A percentile compares a stretch with the other conserved stretches of the same genome.
phyloP scores from a whole-genome alignment of 35 echinoderm and acorn worm genomes.

The Acanthaster planci region DNA sequence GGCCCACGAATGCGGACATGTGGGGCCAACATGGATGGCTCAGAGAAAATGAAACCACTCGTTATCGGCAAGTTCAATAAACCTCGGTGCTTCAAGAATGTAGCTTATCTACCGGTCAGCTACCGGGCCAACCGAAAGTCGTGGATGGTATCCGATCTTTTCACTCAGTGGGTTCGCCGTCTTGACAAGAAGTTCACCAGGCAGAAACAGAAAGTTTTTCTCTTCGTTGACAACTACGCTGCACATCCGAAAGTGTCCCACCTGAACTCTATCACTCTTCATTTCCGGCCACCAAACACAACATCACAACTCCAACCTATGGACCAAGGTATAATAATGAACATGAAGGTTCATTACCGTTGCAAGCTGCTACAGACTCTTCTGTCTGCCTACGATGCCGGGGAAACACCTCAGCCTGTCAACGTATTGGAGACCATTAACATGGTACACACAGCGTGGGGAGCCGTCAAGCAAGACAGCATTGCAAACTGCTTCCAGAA shows the following conservation, averaged over 20 bases:
- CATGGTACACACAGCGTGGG: slow-evolving; percentile 6
- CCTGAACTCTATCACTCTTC: slow-evolving; percentile 12
- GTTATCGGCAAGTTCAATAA: slow-evolving; percentile 34
- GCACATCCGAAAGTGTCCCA: slow-evolving; percentile 19
- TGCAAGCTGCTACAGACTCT: no score
- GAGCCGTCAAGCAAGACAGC: background rate
- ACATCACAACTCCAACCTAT: slow-evolving; percentile 35
- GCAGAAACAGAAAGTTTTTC: slow-evolving; percentile 3
- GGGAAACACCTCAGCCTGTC: background rate
- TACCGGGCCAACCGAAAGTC: slow-evolving; percentile 32
- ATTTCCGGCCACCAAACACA: slow-evolving; percentile 26
- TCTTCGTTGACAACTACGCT: slow-evolving; percentile 37
- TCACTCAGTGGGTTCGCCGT: background rate
- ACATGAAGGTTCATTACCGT: no score
- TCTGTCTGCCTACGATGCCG: no score
- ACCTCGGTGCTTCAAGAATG: slow-evolving; percentile 30
- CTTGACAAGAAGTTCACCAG: background rate
- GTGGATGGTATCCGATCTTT: slow-evolving; percentile 36
- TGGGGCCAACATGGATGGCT: slow-evolving; percentile 23
- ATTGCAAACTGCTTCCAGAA: slow-evolving; percentile 22
- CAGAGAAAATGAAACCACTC: slow-evolving; percentile 40
- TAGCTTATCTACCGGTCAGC: slow-evolving; percentile 13
- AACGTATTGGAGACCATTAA: slow-evolving; percentile 9
- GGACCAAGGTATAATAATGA: no score
- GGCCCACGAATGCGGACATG: no score